Percentiles rank a stretch among this genome's conserved stretches.
Conservation (phyloP, 1,140 invertebrate species). For the Melanaphis sacchari region DNA sequence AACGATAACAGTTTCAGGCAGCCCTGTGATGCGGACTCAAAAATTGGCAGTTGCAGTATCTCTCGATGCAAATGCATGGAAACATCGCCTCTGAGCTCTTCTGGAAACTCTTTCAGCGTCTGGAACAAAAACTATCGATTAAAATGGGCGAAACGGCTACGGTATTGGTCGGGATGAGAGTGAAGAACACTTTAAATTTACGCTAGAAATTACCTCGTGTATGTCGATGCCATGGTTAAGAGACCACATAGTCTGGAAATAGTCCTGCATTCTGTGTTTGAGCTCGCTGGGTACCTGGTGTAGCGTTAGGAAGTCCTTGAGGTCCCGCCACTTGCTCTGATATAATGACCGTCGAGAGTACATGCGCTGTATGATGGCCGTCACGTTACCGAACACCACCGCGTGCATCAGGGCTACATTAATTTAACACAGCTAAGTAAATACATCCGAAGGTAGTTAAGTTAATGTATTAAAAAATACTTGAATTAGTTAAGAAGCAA, state of each 20-base stretch:
- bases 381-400: constrained; percentile 98
- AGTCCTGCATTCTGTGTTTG: constrained; percentile 96
- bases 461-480: neutral
- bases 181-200: neutral
- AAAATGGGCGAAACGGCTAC: neutral
- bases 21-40: constrained; percentile 90
- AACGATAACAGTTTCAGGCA: constrained; percentile 89
- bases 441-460: neutral
- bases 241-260: constrained; percentile 99
- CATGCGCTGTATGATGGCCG: constrained; percentile 98
- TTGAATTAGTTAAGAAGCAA: neutral
- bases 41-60: constrained; percentile 92
- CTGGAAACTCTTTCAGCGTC: constrained; percentile 96
- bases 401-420: constrained; percentile 93
- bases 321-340: constrained; percentile 93
- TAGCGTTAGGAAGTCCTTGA: constrained; percentile 96
- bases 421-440: neutral
- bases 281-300: constrained; percentile 96
- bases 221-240: constrained; percentile 99
- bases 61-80: constrained; percentile 95
- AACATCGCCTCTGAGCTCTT: constrained; percentile 92
- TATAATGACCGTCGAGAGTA: constrained; percentile 96
- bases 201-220: constrained; percentile 77
- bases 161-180: neutral
- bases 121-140: constrained; percentile 64